These are phyloP conservation scores for Nasonia oneida DNA, from an alignment of 2,888 invertebrate genomes.

Conservation along the genomic window DNA sequence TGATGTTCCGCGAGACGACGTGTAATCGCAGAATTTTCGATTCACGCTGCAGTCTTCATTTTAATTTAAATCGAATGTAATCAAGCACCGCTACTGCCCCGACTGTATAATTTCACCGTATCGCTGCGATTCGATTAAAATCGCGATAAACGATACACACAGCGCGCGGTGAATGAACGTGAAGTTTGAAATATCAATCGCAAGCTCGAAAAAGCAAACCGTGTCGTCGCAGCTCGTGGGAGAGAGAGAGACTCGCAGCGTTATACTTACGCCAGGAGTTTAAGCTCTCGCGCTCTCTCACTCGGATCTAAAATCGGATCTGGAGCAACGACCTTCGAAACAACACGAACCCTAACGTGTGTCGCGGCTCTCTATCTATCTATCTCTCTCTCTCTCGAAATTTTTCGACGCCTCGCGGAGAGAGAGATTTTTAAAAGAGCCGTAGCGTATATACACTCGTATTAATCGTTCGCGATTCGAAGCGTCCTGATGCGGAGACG, in stretches of 20 bases:
- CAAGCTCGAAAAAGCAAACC: constrained; percentile 12
- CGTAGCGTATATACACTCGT: background rate
- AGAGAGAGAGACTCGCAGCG: constrained; percentile 43
- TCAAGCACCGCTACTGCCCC: no score
- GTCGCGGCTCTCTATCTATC: constrained; percentile 54
- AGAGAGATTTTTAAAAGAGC: no score
- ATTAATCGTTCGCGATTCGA: background rate
- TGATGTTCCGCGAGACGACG: no score
- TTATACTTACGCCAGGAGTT: constrained; percentile 28
- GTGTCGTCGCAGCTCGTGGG: constrained; percentile 49
- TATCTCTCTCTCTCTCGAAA: background rate
- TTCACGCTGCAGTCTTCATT: no score
- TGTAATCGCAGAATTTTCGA: no score
- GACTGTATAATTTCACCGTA: background rate
- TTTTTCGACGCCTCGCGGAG: no score
- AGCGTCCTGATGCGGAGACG: background rate
- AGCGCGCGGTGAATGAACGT: background rate
- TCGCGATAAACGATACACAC: background rate
- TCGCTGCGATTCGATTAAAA: background rate
- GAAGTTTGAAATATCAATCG: background rate
- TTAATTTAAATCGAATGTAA: no score
- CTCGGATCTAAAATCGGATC: constrained; percentile 77
- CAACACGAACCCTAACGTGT: constrained; percentile 70
- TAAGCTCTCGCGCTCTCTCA: constrained; percentile 34
- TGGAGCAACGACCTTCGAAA: constrained; percentile 78